Evolutionary conservation across 2,797 vertebrate genomes (phyloP), one percentile per base, ranked within the genome.

Genomic region (Benthosema pterotum): DNA sequence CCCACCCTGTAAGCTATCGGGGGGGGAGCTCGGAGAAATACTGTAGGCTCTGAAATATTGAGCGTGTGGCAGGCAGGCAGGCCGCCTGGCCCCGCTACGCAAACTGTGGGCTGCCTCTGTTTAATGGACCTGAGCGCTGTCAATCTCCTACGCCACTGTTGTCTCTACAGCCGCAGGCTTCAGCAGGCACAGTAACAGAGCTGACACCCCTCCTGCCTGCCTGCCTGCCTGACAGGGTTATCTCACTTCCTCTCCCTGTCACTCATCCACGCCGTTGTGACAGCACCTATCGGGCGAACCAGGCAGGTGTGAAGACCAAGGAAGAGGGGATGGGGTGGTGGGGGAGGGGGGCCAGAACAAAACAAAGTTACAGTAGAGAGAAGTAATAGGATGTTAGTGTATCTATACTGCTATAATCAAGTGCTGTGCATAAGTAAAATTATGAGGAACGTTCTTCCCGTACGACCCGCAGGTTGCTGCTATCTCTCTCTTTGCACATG

Each of bases 161-260:
- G 78, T 74, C 67, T 74, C 51, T 48, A 55, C 46, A 74, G 78
- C 82, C 71, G 2, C 8, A 54, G 80, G 79, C 71, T 50, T 58
- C 28, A 13, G 69, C 65, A 38, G 32, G 8, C 32, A 38, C 32
- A 8, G 32, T 8, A 38, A 38, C 8, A 38, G 32, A 38, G 32
- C 32, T 38, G 32, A 38, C 32, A 38, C 32, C 32, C 32, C 32
- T 5, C 3, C 28, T 32, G 28, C n/a, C n/a, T n/a, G 22, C 7
- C 32, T 38, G 32, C 32, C 32, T 11, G 32, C 7, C 32, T 75
- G 83, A 80, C 69, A 32, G 69, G 74, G 76, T 84, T 83, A 84
- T 85, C 79, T 16, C 61, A 67, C 77, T 78, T 85, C 71, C 65
- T 86, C 64, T 67, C 65, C 57, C 74, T 80, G 81, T 85, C 83